A percentile compares a stretch with the other conserved stretches of the same genome.
Conservation (phyloP, 2,888 invertebrate species). For the Cynaeus angustus region DNA sequence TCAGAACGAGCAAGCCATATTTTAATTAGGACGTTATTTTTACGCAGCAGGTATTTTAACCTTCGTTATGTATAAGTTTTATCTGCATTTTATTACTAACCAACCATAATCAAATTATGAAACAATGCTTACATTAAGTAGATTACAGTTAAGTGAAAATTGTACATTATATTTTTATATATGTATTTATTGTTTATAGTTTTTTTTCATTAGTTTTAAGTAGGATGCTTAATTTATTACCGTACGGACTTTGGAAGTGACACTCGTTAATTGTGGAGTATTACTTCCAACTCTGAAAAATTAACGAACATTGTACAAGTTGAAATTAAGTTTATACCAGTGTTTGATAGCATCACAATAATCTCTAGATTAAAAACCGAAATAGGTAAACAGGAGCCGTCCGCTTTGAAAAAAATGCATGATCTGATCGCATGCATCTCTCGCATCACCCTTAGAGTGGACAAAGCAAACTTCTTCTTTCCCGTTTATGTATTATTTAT, state of each 20-base stretch:
- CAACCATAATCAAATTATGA: constrained; percentile 51
- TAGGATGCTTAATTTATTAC: constrained; percentile 58
- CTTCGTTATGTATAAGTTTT: constrained; percentile 43
- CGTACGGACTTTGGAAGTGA: constrained; percentile 28
- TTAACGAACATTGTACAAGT: constrained; percentile 38
- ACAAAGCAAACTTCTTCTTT: constrained; percentile 46
- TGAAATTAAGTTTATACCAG: constrained; percentile 26
- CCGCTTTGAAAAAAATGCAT: constrained; percentile 49
- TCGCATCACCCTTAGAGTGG: constrained; percentile 49
- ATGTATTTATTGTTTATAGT: constrained; percentile 68
- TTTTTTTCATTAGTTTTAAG: constrained; percentile 58
- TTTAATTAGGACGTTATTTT: constrained; percentile 42
- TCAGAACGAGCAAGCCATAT: constrained; percentile 52
- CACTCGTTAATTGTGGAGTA: constrained; percentile 14
- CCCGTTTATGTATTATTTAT: constrained; percentile 51
- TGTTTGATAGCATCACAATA: constrained; percentile 55
- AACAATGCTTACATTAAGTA: constrained; percentile 64
- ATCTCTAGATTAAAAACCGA: constrained; percentile 50
- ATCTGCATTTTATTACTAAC: constrained; percentile 44
- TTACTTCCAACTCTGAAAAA: constrained; percentile 16
- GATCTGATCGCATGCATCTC: constrained; percentile 35
- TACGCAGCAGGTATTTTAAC: constrained; percentile 34
- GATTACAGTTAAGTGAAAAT: constrained; percentile 60
- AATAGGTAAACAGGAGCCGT: constrained; percentile 55
- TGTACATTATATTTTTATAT: constrained; percentile 69